A percentile compares a stretch with the other conserved stretches of the same genome.
Conservation (phyloP, 2,888 invertebrate species). For the Bedellia somnulentella region DNA sequence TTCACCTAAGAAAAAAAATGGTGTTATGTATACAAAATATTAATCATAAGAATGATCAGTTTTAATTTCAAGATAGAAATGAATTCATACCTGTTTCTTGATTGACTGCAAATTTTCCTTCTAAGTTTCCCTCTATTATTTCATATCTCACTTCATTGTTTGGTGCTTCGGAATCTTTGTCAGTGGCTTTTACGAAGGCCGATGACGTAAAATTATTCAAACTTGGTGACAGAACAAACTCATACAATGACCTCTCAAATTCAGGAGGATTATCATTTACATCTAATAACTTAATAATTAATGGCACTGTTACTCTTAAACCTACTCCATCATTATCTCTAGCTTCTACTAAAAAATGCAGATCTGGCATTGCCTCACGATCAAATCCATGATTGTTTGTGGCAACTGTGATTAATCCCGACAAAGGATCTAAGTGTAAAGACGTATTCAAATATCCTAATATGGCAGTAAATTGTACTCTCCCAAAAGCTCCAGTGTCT, state of each 20-base stretch:
- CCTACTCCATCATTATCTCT: slow-evolving; percentile 85
- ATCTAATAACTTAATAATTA: slow-evolving; percentile 74
- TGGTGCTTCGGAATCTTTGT: slow-evolving; percentile 80
- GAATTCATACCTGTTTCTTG: slow-evolving; percentile 74
- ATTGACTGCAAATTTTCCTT: slow-evolving; percentile 74
- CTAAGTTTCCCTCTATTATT: slow-evolving; percentile 74
- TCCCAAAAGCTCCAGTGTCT: slow-evolving; percentile 77
- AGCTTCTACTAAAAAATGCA: slow-evolving; percentile 82
- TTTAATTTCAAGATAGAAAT: no score
- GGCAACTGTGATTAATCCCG: slow-evolving; percentile 80
- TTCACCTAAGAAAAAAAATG: slow-evolving; percentile 61
- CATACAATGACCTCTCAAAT: slow-evolving; percentile 78
- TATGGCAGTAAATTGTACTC: slow-evolving; percentile 76
- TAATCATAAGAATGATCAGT: no score
- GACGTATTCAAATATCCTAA: slow-evolving; percentile 78
- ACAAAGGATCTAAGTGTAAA: slow-evolving; percentile 73
- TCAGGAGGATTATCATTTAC: slow-evolving; percentile 86
- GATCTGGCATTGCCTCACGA: slow-evolving; percentile 75
- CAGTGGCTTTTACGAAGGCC: slow-evolving; percentile 80
- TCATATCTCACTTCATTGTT: slow-evolving; percentile 87
- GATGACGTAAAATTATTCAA: slow-evolving; percentile 74
- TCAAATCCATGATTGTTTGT: slow-evolving; percentile 78
- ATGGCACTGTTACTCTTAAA: slow-evolving; percentile 70
- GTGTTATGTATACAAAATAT: no score
- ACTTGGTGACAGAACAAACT: slow-evolving; percentile 76